Evolutionary conservation across 2,888 invertebrate genomes (phyloP), one percentile per base, ranked within the genome.

Genomic region (Meghimatium bilineatum): DNA sequence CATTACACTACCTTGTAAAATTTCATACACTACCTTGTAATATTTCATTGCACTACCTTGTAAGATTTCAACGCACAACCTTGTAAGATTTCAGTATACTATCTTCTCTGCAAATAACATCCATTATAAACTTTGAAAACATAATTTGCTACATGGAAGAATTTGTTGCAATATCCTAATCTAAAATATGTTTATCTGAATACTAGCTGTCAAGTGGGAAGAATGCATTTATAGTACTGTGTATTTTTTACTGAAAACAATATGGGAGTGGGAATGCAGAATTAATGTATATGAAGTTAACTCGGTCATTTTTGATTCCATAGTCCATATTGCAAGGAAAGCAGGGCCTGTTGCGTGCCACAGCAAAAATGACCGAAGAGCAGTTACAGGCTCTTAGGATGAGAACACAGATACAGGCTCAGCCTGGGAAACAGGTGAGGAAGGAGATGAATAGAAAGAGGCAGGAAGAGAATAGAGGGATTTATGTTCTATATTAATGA

Each of bases 381-480:
- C 95, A 96, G 89, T 95, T 96, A 94, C 84, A 87, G 84, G 94
- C 94, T 26, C 94, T 95, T 6, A 89, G 96, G 75, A 93, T 95
- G 0, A 95, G 83, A 66, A 80, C 83, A 72, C 85, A 85, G 56
- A 84, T 82, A 60, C 79, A 82, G 36, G 66, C 82, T 12, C 84
- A 79, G 60, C 71, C 72, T 5, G 84, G 84, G 14, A 80, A 82
- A 52, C 86, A 86, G 86, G 86, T 86, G 78, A 78, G 49, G 66
- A 66, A 29, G 77, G 77, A 36, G 63, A 36, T 60, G 38, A 17
- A 56, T 10, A 75, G 56, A 20, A 75, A 38, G 36, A 36, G 69
- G 63, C n/a, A n/a, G n/a, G n/a, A 5, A 14, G 75, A 75, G 36
- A 71, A 44, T 6, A 71, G 32, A 26, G 49, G n/a, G 74, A 44